Evolutionary conservation across 2,888 invertebrate species (phyloP).

Genomic region (Rhopalosiphum nymphaeae): DNA sequence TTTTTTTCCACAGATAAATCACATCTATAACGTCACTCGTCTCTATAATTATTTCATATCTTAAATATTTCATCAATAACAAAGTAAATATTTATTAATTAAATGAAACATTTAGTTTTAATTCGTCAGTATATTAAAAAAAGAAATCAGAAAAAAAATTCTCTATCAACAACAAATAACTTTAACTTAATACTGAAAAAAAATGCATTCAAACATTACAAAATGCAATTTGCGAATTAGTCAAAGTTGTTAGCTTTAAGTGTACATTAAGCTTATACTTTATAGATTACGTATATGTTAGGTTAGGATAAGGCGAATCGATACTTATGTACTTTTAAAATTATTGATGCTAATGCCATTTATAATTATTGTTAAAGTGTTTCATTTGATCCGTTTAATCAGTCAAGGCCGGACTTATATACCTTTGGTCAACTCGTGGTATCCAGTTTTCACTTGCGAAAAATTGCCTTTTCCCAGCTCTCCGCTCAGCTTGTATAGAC

Average conservation of each 20-base stretch:
- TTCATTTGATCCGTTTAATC: conserved; percentile 50
- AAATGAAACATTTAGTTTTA: not conserved
- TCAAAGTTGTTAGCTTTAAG: not conserved
- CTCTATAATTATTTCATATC: not conserved
- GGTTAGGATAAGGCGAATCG: too few relatives aligned
- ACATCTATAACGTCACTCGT: not conserved
- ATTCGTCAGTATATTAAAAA: not conserved
- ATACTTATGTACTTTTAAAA: not conserved
- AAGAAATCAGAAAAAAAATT: not conserved
- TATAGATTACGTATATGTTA: not conserved
- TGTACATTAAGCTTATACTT: not conserved
- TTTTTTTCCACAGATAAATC: not conserved
- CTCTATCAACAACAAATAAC: not conserved
- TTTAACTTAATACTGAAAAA: not conserved
- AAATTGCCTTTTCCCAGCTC: conserved; percentile 85
- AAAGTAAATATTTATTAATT: not conserved
- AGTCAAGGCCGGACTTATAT: conserved; percentile 47
- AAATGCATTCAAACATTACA: not conserved
- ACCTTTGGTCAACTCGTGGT: conserved; percentile 83
- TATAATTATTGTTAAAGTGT: conserved; percentile 35
- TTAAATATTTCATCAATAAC: not conserved
- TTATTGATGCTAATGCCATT: conserved; percentile 20
- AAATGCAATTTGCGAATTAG: not conserved
- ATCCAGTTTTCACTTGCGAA: conserved; percentile 82
- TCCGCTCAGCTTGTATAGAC: conserved; percentile 81